Percentiles rank a stretch among this genome's conserved stretches.
Evolutionary conservation across 2,888 invertebrate species (phyloP).

Genomic region (Drosophila nigricruria): DNA sequence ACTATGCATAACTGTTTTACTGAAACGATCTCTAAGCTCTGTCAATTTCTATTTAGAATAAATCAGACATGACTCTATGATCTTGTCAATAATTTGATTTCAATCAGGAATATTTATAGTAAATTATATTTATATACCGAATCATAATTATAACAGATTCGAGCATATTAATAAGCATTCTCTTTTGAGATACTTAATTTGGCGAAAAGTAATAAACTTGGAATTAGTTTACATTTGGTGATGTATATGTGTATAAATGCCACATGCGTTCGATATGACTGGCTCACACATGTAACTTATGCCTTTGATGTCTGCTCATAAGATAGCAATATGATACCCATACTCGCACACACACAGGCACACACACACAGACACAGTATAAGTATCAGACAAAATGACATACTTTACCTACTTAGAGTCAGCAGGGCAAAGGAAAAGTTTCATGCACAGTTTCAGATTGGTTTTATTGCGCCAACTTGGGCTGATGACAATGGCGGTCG

Average conservation of each 20-base stretch:
- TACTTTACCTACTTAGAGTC: slow-evolving; percentile 34
- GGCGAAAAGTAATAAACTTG: background rate
- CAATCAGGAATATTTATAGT: background rate
- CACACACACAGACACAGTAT: background rate
- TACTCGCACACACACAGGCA: background rate
- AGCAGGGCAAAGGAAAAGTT: slow-evolving; percentile 43
- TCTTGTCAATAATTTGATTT: background rate
- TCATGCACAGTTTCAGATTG: slow-evolving; percentile 65
- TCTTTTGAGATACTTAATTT: background rate
- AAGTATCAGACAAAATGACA: slow-evolving; percentile 32
- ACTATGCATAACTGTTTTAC: background rate
- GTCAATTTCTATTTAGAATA: background rate
- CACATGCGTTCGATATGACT: slow-evolving; percentile 16
- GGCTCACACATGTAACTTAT: slow-evolving; percentile 26
- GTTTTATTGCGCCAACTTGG: slow-evolving; percentile 75
- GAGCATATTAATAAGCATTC: background rate
- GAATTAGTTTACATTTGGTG: background rate
- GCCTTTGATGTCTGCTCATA: slow-evolving; percentile 36
- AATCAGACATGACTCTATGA: no score
- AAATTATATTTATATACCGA: background rate
- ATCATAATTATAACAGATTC: background rate
- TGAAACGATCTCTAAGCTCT: background rate
- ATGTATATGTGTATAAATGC: background rate
- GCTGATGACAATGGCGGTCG: slow-evolving; percentile 55
- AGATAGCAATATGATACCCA: slow-evolving; percentile 29